Evolutionary conservation across 2,888 invertebrate genomes (phyloP), one percentile per base, ranked within the genome.

Genomic region (Eupithecia tripunctaria): DNA sequence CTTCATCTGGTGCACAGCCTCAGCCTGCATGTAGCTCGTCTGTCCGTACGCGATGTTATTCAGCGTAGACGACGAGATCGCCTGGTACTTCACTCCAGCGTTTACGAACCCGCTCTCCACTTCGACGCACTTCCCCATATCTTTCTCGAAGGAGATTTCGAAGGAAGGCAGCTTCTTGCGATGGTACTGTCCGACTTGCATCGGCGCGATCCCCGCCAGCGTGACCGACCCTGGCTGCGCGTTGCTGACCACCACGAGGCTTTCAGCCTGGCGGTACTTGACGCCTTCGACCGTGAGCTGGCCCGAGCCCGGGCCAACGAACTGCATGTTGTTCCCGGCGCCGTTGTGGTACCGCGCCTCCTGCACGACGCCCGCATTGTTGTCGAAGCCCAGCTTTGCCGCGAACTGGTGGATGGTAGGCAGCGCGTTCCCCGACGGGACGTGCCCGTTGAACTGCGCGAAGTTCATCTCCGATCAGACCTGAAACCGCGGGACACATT

Each of bases 381-480:
- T 27, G 87, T 95, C 91, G 90, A 95, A 92, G 75, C 95, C 90
- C 88, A 96, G 95, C 94, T 97, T 96, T 77, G 97, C 96, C 47
- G 97, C 96, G 89, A 97, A 97, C 91, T 98, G 97, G 89, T 97
- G 97, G 86, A 98, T 97, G 74, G 47, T 51, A 51, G 97, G 97
- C 82, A 97, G 96, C 81, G 96, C 95, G 80, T 96, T 96, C 82
- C 96, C 96, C 82, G 96, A 95, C 85, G 97, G 96, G 88, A 97
- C 97, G 91, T 96, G 97, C 83, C 97, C 96, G 83, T 97, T 97
- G 89, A 97, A 98, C 80, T 97, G 97, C 85, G 97, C 96, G 94
- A 98, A 98, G 95, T 98, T 98, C 98, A 98, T 98, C 86, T 77
- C 81, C 75, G 75, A 71, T 81, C 83, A 86, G 72, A 82, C 81